phyloP scores from a whole-genome alignment of 1,140 invertebrate species.

The Hesperophylax magnus region DNA sequence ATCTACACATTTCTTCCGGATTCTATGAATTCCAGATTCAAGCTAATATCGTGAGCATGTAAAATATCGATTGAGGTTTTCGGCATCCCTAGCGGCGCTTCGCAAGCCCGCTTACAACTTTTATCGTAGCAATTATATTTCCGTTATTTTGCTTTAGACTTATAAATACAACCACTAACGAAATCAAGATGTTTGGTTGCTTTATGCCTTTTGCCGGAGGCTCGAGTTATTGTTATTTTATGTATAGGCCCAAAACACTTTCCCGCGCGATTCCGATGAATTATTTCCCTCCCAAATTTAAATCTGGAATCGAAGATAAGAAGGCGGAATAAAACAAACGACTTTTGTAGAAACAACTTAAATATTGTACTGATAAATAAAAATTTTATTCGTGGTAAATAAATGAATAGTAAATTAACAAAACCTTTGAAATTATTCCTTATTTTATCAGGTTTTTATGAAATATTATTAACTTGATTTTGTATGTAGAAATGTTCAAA shows the following conservation, averaged over 20 bases:
- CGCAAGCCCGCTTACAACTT: slow-evolving; percentile 48
- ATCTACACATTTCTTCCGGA: too few species aligned
- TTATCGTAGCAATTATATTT: slow-evolving; percentile 57
- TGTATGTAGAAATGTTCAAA: too few species aligned
- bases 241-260: slow-evolving; percentile 52
- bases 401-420: too few species aligned
- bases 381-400: too few species aligned
- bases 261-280: slow-evolving; percentile 45
- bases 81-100: slow-evolving; percentile 29
- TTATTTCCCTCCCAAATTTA: slow-evolving; percentile 48
- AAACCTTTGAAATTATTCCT: too few species aligned
- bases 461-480: too few species aligned
- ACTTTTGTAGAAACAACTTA: slow-evolving; percentile 11
- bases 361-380: too few species aligned
- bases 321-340: slow-evolving; percentile 33
- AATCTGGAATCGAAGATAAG: slow-evolving; percentile 51
- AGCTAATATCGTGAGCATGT: too few species aligned
- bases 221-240: slow-evolving; percentile 56
- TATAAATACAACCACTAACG: slow-evolving; percentile 56
- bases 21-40: too few species aligned
- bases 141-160: slow-evolving; percentile 55
- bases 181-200: slow-evolving; percentile 53
- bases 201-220: slow-evolving; percentile 37
- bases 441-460: too few species aligned
- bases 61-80: slow-evolving; percentile 31